Conservation (phyloP, 2,888 invertebrate species). For the Lathronympha strigana region DNA sequence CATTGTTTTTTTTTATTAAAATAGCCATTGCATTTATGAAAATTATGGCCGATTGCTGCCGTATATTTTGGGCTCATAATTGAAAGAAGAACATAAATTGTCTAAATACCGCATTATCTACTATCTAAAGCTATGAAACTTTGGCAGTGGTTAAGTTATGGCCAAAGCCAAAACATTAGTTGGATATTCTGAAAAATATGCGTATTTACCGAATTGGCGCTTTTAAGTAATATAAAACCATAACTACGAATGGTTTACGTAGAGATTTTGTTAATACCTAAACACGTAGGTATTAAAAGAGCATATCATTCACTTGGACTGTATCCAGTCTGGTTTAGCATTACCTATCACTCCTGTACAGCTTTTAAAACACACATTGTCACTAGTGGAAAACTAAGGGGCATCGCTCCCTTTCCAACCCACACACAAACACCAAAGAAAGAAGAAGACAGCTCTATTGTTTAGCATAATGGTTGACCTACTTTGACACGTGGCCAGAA, state of each 20-base stretch:
- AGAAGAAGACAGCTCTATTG: constrained; percentile 58
- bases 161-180: too few species aligned
- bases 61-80: too few species aligned
- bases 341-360: not conserved
- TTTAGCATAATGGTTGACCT: constrained; percentile 73
- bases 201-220: too few species aligned
- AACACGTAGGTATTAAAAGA: not conserved
- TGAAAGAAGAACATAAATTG: too few species aligned
- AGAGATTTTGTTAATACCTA: not conserved
- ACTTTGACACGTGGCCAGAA: constrained; percentile 70
- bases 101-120: too few species aligned
- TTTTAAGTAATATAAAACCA: too few species aligned
- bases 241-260: not conserved
- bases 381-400: constrained; percentile 29
- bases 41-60: too few species aligned
- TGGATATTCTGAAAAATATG: too few species aligned
- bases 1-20: too few species aligned
- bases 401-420: constrained; percentile 28
- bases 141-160: too few species aligned
- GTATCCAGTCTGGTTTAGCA: not conserved
- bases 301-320: not conserved
- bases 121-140: too few species aligned
- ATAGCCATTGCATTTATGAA: too few species aligned
- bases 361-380: constrained; percentile 19
- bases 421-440: constrained; percentile 23